Base-by-base conservation (phyloP, 1,140 invertebrate species). In the Idris sp. region DNA sequence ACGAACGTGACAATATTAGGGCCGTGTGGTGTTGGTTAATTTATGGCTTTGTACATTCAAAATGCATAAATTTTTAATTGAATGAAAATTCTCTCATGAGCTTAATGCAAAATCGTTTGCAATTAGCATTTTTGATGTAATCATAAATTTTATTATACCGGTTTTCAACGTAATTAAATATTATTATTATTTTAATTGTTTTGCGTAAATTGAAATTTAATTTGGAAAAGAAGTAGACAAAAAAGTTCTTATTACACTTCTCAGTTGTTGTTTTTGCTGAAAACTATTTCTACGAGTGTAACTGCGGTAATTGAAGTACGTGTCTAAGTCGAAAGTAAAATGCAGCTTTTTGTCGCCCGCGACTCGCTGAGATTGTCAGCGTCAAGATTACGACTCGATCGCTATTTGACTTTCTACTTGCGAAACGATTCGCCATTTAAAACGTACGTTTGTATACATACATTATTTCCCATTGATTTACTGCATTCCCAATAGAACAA, bases 381-480 rank as follows among this genome's bases (percentile, higher is more conserved):
- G 48, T 71, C 8, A 56, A 48, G 67, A 72, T 64, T 59, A 9
- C 30, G 22, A 18, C 18, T 28, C 48, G 53, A 65, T 73, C 31
- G 53, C 53, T 73, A 59, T 74, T 74, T 67, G 61, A 74, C 71
- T 74, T 74, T 74, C 71, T 74, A 74, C 61, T 74, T 64, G 69
- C 69, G 69, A 74, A 74, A 74, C 58, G 56, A 38, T 44, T 62
- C 48, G 54, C 54, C 56, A 74, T 68, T 74, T 62, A 67, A 74
- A 74, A 61, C 58, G 35, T 19, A 18, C 41, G 11, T 31, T 56
- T 46, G 44, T 59, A 44, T 30, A 41, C 54, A 64, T 18, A 40
- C 28, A 44, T 53, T 65, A 46, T 61, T 74, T 54, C 49, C 22
- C 53, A 56, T 74, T 67, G 54, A 74, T 62, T 67, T 67, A 74